Conservation (phyloP, 2,797 vertebrate species). For the Scyliorhinus canicula region DNA sequence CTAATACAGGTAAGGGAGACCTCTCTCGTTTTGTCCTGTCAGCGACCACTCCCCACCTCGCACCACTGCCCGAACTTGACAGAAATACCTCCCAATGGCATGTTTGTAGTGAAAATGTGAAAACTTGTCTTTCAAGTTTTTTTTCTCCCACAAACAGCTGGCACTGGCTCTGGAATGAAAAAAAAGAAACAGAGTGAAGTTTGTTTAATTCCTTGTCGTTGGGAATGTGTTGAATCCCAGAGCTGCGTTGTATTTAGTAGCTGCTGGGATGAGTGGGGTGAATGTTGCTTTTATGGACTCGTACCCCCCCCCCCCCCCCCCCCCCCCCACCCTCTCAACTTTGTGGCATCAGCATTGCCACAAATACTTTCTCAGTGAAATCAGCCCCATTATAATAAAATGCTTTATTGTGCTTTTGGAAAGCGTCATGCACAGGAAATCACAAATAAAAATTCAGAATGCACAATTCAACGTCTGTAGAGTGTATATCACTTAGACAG, state of each 20-base stretch:
- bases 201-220: constrained; percentile 22
- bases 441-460: constrained; percentile 56
- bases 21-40: not conserved
- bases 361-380: constrained; percentile 52
- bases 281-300: constrained; percentile 14
- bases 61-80: not conserved
- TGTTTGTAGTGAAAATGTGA: not conserved
- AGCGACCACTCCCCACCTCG: not conserved
- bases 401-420: constrained; percentile 53
- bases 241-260: constrained; percentile 4
- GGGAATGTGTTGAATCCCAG: not conserved
- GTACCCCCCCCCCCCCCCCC: not conserved
- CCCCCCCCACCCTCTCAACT: not conserved
- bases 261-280: not conserved
- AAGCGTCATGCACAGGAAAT: constrained; percentile 56
- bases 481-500: constrained; percentile 48
- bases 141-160: not conserved
- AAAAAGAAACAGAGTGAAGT: not conserved
- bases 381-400: constrained; percentile 49
- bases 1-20: not conserved
- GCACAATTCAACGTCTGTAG: constrained; percentile 46
- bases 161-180: not conserved
- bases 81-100: not conserved
- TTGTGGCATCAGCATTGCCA: constrained; percentile 40
- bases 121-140: not conserved